These are phyloP conservation scores for Ondatra zibethicus DNA, from an alignment of 2,113 vertebrate genomes.

Conservation along the genomic window DNA sequence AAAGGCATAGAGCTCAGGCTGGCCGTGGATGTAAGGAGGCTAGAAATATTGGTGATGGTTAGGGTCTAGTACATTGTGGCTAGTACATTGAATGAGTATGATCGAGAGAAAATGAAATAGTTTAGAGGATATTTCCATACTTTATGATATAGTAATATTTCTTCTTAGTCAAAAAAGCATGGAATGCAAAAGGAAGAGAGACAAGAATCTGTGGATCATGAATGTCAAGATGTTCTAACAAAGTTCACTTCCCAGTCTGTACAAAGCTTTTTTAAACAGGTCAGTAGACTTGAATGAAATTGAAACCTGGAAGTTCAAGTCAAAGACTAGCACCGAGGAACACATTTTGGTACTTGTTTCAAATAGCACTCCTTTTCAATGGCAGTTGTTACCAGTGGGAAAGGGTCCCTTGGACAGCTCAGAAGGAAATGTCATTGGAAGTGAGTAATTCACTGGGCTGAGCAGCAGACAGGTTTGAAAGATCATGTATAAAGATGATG, in stretches of 20 bases:
- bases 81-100: not conserved
- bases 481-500: not conserved
- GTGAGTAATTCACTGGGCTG: not conserved
- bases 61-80: no score
- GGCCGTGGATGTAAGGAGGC: not conserved
- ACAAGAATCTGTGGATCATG: not conserved
- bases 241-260: not conserved
- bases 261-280: not conserved
- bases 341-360: not conserved
- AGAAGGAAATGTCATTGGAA: conserved; percentile 8
- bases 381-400: not conserved
- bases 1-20: accelerated
- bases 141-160: not conserved
- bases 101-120: not conserved
- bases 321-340: not conserved
- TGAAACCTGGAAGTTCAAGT: not conserved
- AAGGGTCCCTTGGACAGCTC: not conserved
- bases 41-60: not conserved
- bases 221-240: not conserved
- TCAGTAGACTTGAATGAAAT: not conserved
- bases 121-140: not conserved
- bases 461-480: not conserved
- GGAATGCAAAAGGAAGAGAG: no score
- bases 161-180: not conserved
- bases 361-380: not conserved